Evolutionary conservation across 2,888 invertebrate genomes (phyloP).

Genomic region (Anagyrus pseudococci): DNA sequence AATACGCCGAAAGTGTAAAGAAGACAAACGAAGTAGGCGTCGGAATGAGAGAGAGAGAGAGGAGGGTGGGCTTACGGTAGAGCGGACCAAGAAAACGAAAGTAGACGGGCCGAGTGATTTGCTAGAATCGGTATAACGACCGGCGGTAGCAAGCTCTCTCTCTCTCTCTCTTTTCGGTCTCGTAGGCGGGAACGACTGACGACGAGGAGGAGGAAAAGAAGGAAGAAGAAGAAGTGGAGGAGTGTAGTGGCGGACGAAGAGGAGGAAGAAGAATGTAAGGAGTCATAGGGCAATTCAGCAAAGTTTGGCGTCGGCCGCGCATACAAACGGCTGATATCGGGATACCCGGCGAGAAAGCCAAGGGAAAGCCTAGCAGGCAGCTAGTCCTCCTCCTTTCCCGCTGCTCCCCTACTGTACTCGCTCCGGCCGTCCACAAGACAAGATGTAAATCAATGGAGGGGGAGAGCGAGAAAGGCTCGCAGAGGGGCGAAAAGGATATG

Average conservation of each 20-base stretch:
- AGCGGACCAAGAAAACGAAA: background rate
- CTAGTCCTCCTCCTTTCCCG: constrained; percentile 32
- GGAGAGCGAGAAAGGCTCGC: background rate
- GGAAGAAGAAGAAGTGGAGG: too few species aligned
- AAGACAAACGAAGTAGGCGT: constrained; percentile 1
- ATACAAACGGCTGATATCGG: constrained; percentile 61
- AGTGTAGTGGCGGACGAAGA: constrained; percentile 4
- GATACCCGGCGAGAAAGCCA: constrained; percentile 40
- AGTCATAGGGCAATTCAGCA: constrained; percentile 61
- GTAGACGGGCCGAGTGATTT: constrained; percentile 39
- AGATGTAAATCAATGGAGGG: constrained; percentile 60
- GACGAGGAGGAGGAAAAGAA: too few species aligned
- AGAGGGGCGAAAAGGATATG: constrained; percentile 44
- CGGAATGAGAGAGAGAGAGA: background rate
- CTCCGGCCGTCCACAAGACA: constrained; percentile 48
- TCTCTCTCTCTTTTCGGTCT: too few species aligned
- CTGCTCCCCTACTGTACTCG: constrained; percentile 27
- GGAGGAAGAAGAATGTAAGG: constrained; percentile 50
- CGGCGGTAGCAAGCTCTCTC: constrained; percentile 31
- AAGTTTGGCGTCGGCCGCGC: constrained; percentile 60
- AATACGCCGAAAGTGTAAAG: constrained; percentile 22
- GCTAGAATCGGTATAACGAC: constrained; percentile 49
- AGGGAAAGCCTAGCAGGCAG: background rate
- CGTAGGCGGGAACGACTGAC: too few species aligned
- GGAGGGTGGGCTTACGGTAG: background rate